phyloP scores from a whole-genome alignment of 2,113 vertebrate genomes.

The Drymodes brunneopygia region DNA sequence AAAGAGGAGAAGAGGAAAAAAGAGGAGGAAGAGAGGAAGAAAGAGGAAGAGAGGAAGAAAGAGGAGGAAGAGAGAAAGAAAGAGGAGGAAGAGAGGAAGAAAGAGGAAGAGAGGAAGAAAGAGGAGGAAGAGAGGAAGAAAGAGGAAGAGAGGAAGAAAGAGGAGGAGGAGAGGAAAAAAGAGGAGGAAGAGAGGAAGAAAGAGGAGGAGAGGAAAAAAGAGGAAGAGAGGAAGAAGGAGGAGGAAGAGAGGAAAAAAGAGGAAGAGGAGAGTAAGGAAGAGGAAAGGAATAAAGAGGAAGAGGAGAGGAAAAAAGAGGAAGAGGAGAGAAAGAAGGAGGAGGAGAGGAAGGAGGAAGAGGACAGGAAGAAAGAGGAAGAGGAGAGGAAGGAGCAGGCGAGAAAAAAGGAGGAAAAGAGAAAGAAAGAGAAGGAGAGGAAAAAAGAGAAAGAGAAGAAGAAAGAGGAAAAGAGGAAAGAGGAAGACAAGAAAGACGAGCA shows the following conservation, averaged over 20 bases:
- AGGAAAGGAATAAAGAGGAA: fast-evolving
- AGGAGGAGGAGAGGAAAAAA: background rate
- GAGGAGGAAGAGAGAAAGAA: background rate
- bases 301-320: background rate
- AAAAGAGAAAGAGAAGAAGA: background rate
- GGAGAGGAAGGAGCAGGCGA: background rate
- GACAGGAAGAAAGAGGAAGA: background rate
- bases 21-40: background rate
- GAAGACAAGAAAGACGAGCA: background rate
- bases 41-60: fast-evolving
- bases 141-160: fast-evolving
- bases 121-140: no score
- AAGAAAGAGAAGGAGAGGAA: no score
- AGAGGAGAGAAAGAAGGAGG: background rate
- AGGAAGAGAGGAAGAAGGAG: background rate
- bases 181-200: fast-evolving
- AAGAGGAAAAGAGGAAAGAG: background rate
- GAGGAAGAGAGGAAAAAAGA: fast-evolving
- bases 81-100: background rate
- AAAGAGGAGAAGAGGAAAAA: no score
- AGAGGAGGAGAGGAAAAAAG: fast-evolving
- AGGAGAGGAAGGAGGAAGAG: fast-evolving
- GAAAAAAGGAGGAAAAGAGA: no score
- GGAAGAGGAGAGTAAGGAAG: background rate
- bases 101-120: no score